Base-by-base conservation (phyloP, 2,888 invertebrate species). In the Adela reaumurella region DNA sequence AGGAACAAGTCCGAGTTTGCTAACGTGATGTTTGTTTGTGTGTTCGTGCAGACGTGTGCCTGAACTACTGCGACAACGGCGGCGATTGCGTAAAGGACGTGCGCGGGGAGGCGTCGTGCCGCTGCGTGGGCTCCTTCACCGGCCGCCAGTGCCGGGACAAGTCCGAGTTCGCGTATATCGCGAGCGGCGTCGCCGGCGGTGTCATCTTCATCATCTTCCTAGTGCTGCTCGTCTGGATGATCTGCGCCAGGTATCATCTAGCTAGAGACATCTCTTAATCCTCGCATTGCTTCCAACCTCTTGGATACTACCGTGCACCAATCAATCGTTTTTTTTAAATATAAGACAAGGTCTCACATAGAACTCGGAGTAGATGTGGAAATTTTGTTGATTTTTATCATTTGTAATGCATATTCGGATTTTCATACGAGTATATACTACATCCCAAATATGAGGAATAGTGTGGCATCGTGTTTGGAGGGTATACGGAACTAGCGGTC, bases 151-250 rank as follows among this genome's bases (percentile, higher is more conserved):
- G 94, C 63, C 83, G 89, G 2, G 92, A 93, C 59, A 94, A 94
- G 67, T 93, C 93, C n/a, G 93, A 94, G 64, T 94, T 95, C 67
- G 94, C 95, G 14, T 95, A 95, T 71, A 94, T 95, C 53, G 94
- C 94, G 47, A 94, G 94, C 45, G 95, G 95, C 10, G 94, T 96
- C 54, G 94, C 95, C 6, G 94, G 93, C 17, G 90, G 92, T n/a
- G 95, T 96, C 52, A 90, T 94, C 58, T 88, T 96, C 62, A 90
- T 95, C 57, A 94, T 96, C 62, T 87, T 96, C 70, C 87, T 95
- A 59, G 94, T 94, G 29, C 82, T 96, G 54, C 85, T 96, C 49
- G 93, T 96, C 58, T 96, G 95, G 95, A 96, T 96, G 95, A 96
- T 96, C 65, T 96, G 96, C 67, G 94, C 92, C 51, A 89, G 91